Evolutionary conservation across 2,113 vertebrate species (phyloP).

Genomic region (Corythoichthys intestinalis): DNA sequence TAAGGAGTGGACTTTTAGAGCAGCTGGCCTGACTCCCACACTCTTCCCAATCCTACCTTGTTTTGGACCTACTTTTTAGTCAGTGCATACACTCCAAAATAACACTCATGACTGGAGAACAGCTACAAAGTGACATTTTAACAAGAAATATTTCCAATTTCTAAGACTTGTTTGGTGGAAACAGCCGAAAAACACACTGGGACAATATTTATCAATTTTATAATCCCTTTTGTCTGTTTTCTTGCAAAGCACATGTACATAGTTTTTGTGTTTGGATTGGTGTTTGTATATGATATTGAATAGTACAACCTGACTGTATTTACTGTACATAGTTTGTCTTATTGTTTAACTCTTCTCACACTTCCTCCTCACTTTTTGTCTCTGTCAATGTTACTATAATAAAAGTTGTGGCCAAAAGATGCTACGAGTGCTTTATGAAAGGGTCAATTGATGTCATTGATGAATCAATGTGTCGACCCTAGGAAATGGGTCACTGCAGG

Average conservation of each 20-base stretch:
- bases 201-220: slow-evolving; percentile 53
- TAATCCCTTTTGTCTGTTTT: slow-evolving; percentile 46
- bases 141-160: slow-evolving; percentile 32
- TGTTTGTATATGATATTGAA: slow-evolving; percentile 47
- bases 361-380: neutral
- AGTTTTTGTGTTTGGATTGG: slow-evolving; percentile 56
- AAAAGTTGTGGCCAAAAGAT: slow-evolving; percentile 47
- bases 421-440: neutral
- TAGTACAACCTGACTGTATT: slow-evolving; percentile 41
- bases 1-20: slow-evolving; percentile 48
- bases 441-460: neutral
- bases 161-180: slow-evolving; percentile 17
- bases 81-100: neutral
- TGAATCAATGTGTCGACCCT: slow-evolving; percentile 5
- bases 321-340: slow-evolving; percentile 55
- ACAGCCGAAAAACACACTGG: slow-evolving; percentile 23
- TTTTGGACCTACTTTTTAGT: slow-evolving; percentile 7
- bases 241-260: slow-evolving; percentile 67
- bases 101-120: neutral
- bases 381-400: slow-evolving; percentile 61
- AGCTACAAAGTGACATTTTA: slow-evolving; percentile 28
- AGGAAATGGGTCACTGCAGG: slow-evolving; percentile 63
- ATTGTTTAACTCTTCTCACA: slow-evolving; percentile 38
- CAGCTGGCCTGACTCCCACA: slow-evolving; percentile 62
- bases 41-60: slow-evolving; percentile 6